Evolutionary conservation across 2,888 invertebrate species (phyloP).

Genomic region (Mimumesa dahlbomi): DNA sequence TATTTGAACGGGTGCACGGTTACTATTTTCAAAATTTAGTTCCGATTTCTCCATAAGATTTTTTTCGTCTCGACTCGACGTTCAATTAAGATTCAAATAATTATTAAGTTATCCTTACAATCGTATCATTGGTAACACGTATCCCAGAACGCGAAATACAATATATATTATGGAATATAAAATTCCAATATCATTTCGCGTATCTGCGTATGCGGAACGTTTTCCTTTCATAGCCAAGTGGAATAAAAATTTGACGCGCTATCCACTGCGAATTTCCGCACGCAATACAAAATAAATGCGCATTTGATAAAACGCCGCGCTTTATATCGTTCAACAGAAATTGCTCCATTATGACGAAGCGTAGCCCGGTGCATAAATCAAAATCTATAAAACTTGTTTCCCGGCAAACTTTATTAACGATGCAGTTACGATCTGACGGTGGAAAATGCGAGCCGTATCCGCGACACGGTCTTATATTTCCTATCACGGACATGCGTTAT

Average conservation of each 20-base stretch:
- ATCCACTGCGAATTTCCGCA: constrained; percentile 7
- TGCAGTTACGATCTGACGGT: constrained; percentile 36
- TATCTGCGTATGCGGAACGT: background rate
- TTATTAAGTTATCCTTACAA: too few species aligned
- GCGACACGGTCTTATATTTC: constrained; percentile 40
- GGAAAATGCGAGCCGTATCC: background rate
- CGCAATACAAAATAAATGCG: constrained; percentile 31
- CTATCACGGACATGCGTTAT: constrained; percentile 53
- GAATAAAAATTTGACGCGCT: constrained; percentile 22
- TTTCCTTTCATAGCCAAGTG: constrained; percentile 4
- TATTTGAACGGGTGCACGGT: too few species aligned
- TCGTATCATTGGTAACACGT: too few species aligned
- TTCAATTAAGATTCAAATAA: too few species aligned
- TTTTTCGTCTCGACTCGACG: too few species aligned
- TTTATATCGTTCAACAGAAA: constrained; percentile 41
- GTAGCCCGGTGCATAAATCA: constrained; percentile 33
- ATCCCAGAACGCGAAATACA: too few species aligned
- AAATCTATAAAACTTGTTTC: constrained; percentile 38
- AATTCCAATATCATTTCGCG: too few species aligned
- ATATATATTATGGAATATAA: too few species aligned
- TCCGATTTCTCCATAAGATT: too few species aligned
- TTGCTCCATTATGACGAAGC: constrained; percentile 36
- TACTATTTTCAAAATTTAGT: too few species aligned
- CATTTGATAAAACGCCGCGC: constrained; percentile 20
- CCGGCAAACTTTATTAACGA: constrained; percentile 48